These are phyloP conservation scores for Spatula versicolor DNA, from an alignment of 2,797 vertebrate species.

Conservation along the genomic window DNA sequence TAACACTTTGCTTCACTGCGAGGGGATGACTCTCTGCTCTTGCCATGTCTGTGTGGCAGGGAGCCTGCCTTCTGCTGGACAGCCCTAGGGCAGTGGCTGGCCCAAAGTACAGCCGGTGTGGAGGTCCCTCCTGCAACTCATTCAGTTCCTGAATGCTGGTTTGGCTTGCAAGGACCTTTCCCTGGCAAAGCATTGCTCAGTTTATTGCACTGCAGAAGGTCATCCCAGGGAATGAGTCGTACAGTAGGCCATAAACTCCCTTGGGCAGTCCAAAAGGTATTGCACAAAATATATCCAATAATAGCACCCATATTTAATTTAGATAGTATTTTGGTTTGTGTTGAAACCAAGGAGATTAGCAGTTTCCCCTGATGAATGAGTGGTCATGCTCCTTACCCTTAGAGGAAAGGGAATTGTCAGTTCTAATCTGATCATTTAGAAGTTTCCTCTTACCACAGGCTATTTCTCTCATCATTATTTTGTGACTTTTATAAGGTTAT, in stretches of 20 bases:
- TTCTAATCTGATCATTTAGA: constrained; percentile 29
- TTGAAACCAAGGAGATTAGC: constrained; percentile 13
- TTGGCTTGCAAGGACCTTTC: not conserved
- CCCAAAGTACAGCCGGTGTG: not conserved
- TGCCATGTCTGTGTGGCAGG: not conserved
- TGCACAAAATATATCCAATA: not conserved
- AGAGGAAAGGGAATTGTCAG: constrained; percentile 18
- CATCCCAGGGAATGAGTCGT: not conserved
- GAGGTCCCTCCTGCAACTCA: not conserved
- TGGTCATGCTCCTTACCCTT: not conserved
- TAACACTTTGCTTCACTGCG: rapidly evolving
- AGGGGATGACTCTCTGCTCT: not conserved
- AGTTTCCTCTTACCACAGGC: not conserved
- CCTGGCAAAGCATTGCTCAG: not conserved
- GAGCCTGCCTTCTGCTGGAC: not conserved
- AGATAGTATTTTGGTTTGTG: not conserved
- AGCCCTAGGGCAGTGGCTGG: not conserved
- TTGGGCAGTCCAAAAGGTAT: not conserved
- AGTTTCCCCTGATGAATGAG: not conserved
- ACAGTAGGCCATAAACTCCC: not conserved
- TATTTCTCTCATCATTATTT: not conserved
- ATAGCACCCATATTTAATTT: constrained; percentile 2
- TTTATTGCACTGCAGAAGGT: not conserved
- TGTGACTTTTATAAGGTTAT: not conserved
- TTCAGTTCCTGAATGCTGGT: not conserved